These are phyloP conservation scores for Pygoscelis adeliae DNA, from an alignment of 2,113 vertebrate species.

Conservation along the genomic window DNA sequence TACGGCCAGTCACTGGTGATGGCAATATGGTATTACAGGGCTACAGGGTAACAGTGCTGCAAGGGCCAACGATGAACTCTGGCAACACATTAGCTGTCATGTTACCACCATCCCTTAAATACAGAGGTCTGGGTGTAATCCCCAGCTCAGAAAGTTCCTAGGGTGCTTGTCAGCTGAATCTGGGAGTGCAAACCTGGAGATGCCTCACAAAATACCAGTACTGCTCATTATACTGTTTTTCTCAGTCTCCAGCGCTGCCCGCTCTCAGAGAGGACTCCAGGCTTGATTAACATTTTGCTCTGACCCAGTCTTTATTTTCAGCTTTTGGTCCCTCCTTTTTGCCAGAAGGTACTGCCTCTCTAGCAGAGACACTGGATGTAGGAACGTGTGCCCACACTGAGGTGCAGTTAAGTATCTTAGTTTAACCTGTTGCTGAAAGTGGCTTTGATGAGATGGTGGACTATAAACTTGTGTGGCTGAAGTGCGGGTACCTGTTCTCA, in stretches of 20 bases:
- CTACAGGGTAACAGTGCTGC: background rate
- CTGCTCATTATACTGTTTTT: background rate
- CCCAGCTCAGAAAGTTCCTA: background rate
- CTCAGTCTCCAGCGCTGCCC: background rate
- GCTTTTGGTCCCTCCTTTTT: background rate
- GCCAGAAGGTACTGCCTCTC: background rate
- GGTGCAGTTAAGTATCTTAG: background rate
- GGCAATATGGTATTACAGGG: background rate
- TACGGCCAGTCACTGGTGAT: background rate
- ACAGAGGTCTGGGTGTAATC: fast-evolving
- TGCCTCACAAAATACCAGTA: background rate
- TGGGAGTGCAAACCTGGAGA: background rate
- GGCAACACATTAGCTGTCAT: background rate
- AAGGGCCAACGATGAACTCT: background rate
- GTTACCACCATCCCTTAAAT: background rate
- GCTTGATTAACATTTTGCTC: background rate
- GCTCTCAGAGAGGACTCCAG: background rate
- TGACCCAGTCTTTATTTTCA: background rate
- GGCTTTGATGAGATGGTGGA: background rate
- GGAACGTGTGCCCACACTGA: background rate
- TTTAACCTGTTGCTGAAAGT: background rate
- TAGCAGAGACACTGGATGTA: background rate
- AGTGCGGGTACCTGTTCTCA: background rate
- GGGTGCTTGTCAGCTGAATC: background rate
- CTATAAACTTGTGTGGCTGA: background rate